Evolutionary conservation across 2,888 invertebrate species (phyloP), one percentile per base, ranked within the genome.

Genomic region (Limnephilus lunatus): DNA sequence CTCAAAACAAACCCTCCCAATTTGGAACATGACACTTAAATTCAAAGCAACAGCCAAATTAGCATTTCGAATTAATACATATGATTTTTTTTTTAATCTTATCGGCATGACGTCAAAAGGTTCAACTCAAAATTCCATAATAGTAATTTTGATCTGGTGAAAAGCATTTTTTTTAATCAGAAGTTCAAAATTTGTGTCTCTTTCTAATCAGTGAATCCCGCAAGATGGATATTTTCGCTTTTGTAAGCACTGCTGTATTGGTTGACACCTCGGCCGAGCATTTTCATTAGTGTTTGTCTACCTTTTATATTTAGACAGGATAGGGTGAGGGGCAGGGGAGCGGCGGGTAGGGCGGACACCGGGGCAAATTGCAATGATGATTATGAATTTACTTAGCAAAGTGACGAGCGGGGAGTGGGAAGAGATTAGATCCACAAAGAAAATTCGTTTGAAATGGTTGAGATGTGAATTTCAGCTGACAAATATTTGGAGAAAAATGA

Each of bases 311-410:
- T 93, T 92, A 91, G 83, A 80, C 35, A 83, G 90, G 83, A 39
- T 3, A 14, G 25, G 25, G 19, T 9, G 35, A 15, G 83, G 25
- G 90, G 89, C 87, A 92, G 92, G 91, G 89, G 90, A 93, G 89
- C 85, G 31, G 86, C 53, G 31, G 90, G 89, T 35, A 48, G 35
- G 88, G 86, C 32, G 80, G 89, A 81, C 88, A 91, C 91, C 89
- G 91, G 88, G 68, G 91, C 68, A 91, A 92, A 93, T 83, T 93
- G 92, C 93, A 93, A 91, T 93, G 92, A 92, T 92, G 92, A 93
- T 93, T 93, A 93, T 92, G 92, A 93, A 93, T 93, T 93, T 93
- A 92, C 93, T 93, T 93, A 93, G 92, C 92, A 85, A 92, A 93
- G 93, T 92, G 92, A 92, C 92, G 92, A 85, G 89, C 85, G 89